phyloP scores from a whole-genome alignment of 2,797 vertebrate genomes.

The Anguilla marmorata region DNA sequence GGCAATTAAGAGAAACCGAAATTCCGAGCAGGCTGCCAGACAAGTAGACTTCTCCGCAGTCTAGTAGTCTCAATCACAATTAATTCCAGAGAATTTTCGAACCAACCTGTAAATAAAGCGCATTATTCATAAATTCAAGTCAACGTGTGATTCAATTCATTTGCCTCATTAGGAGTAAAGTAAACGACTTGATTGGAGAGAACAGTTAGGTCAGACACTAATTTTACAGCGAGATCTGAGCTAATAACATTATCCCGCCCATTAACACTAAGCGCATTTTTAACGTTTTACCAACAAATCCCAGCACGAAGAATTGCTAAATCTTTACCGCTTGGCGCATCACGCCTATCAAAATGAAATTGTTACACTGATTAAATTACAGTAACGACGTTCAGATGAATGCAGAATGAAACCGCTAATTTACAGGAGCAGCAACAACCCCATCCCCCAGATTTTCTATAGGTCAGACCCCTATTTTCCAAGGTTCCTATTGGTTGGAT shows the following conservation, averaged over 20 bases:
- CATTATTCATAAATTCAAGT: not conserved
- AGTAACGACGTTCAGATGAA: not conserved
- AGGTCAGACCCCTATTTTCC: conserved; percentile 6
- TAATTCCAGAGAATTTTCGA: not conserved
- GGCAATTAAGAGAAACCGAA: not conserved
- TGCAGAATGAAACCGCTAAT: not conserved
- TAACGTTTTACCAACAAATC: not conserved
- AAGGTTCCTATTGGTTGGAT: not conserved
- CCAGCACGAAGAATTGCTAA: not conserved
- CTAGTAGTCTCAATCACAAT: not conserved
- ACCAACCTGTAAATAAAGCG: not conserved
- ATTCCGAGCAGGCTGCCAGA: not conserved
- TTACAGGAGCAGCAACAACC: not conserved
- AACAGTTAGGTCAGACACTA: not conserved
- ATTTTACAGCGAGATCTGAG: not conserved
- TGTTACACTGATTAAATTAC: not conserved
- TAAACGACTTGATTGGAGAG: not conserved
- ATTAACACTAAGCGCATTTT: not conserved
- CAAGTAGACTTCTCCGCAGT: not conserved
- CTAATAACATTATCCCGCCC: not conserved
- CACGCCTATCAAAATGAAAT: not conserved
- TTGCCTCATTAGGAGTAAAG: not conserved
- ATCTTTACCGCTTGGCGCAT: not conserved
- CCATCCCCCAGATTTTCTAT: not conserved
- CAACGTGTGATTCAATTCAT: not conserved